A percentile compares a stretch with the other conserved stretches of the same genome.
Conservation (phyloP, 2,797 vertebrate species). For the Crenuchus spilurus region DNA sequence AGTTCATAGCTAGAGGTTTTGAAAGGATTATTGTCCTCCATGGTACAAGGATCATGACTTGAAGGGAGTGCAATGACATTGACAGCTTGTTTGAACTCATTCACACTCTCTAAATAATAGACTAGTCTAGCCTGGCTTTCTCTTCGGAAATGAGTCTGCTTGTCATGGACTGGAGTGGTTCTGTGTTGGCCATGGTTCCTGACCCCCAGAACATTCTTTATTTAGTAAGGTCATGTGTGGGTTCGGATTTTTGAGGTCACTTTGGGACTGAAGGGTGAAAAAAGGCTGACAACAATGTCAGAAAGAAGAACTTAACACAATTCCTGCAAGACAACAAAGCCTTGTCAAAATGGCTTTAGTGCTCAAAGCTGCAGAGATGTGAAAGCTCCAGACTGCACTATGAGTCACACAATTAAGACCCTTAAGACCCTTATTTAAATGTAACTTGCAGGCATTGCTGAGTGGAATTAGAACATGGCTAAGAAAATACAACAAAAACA, state of each 20-base stretch:
- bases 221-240: constrained; percentile 8
- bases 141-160: constrained; percentile 9
- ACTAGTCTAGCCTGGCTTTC: neutral
- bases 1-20: constrained; percentile 13
- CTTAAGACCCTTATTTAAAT: constrained; percentile 13
- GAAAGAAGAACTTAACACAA: neutral
- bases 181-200: neutral
- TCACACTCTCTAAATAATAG: constrained; percentile 3
- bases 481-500: neutral
- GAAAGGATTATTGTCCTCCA: constrained; percentile 14
- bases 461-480: neutral
- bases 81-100: constrained; percentile 8
- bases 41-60: neutral
- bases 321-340: constrained; percentile 2
- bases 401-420: constrained; percentile 21
- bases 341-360: constrained; percentile 6
- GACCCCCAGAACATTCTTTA: constrained; percentile 22
- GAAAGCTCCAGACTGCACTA: neutral
- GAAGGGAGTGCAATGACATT: constrained; percentile 15
- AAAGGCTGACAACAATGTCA: neutral
- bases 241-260: neutral
- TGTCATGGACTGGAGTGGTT: neutral
- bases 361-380: neutral
- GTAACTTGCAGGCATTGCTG: neutral
- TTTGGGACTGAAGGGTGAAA: neutral